These are phyloP conservation scores for Pelobates fuscus DNA, from an alignment of 2,113 vertebrate genomes.

Conservation along the genomic window DNA sequence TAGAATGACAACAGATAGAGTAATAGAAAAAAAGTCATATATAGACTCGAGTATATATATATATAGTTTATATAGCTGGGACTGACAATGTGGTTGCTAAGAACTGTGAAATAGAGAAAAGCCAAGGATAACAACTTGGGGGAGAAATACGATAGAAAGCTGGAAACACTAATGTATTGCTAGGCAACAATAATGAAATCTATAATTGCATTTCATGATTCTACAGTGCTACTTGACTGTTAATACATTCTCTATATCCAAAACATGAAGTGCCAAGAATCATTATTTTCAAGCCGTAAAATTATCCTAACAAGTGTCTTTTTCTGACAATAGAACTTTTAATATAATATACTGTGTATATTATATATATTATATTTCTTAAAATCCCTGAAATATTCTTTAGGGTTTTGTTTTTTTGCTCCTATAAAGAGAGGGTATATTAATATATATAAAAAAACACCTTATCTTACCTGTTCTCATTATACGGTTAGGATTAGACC, in stretches of 20 bases:
- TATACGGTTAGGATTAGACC: too few relatives aligned
- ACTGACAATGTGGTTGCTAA: background rate
- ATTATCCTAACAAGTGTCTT: conserved; percentile 6
- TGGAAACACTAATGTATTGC: conserved; percentile 34
- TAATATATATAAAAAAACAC: too few relatives aligned
- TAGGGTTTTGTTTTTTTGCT: too few relatives aligned
- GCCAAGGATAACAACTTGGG: conserved; percentile 7
- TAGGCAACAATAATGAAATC: conserved; percentile 20
- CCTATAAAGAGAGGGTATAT: too few relatives aligned
- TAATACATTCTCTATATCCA: background rate
- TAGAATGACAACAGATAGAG: too few relatives aligned
- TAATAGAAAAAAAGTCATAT: too few relatives aligned
- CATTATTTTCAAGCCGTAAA: conserved; percentile 10
- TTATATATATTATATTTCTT: too few relatives aligned
- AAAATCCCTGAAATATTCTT: background rate
- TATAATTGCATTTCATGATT: conserved; percentile 27
- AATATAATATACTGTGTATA: background rate
- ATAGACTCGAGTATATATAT: too few relatives aligned
- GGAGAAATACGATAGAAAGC: conserved; percentile 20
- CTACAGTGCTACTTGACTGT: conserved; percentile 16
- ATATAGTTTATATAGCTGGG: too few relatives aligned
- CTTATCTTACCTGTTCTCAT: too few relatives aligned
- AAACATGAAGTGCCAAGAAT: conserved; percentile 7
- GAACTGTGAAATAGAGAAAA: conserved; percentile 25
- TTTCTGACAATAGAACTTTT: background rate